Evolutionary conservation across 1,140 invertebrate species (phyloP), one percentile per base, ranked within the genome.

Genomic region (Cotesia vestalis): DNA sequence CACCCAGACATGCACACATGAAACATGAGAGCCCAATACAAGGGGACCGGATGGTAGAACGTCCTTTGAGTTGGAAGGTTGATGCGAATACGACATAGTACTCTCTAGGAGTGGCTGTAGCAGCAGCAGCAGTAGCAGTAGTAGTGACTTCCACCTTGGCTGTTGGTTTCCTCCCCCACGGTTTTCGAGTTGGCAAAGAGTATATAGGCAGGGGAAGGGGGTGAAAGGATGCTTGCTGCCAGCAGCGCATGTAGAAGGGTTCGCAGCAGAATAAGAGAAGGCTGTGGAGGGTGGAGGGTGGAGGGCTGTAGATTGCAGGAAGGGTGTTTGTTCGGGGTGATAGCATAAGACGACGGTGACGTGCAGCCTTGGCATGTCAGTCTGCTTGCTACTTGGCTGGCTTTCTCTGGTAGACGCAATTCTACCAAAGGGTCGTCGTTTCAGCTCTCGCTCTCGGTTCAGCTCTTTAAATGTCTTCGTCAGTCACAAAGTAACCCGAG

Each of bases 281-380:
- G 52, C 8, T 12, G 57, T n/a, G 46, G 51, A 80, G 75, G 40
- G 40, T 46, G 40, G 40, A 6, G 40, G 40, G 40, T 46, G 40
- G 4, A 6, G 40, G 40, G 40, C 3, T 46, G 40, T 46, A 46
- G 40, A 46, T 46, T 46, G 40, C 11, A 46, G 40, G 11, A 46
- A 46, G 61, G 62, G 80, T 84, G 83, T 86, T 87, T 87, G 84
- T 84, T 85, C 83, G 84, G 80, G 80, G 83, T 82, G 83, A 85
- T 86, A 84, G 83, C 78, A 81, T 83, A 86, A 86, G 84, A 84
- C 46, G 68, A 70, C 84, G 84, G 83, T 87, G 84, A 86, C 84
- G 84, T 84, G 82, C 81, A 85, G 80, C 83, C 81, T 83, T 68
- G 57, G 53, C 59, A 57, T 34, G 73, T 59, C 27, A 61, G 55